These are phyloP conservation scores for Halcyon smyrnensis DNA, from an alignment of 2,797 vertebrate genomes.

Conservation along the genomic window DNA sequence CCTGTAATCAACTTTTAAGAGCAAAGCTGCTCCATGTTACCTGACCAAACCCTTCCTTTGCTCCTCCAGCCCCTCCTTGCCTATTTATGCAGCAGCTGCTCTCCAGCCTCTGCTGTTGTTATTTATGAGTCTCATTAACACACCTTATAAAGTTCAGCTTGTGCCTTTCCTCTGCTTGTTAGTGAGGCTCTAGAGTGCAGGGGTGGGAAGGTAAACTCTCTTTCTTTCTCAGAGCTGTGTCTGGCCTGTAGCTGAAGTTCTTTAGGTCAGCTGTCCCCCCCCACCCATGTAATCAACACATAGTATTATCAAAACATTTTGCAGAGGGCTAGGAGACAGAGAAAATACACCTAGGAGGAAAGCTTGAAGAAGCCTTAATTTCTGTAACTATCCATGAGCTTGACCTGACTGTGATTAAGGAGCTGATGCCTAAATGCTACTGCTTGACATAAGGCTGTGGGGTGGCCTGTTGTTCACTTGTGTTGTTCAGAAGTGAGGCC, in stretches of 20 bases:
- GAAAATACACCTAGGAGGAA: neutral
- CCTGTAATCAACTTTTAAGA: fast-evolving
- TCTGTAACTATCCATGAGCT: neutral
- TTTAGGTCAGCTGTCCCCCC: neutral
- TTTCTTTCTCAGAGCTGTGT: neutral
- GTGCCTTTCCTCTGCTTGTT: neutral
- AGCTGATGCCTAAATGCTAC: neutral
- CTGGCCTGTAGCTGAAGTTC: neutral
- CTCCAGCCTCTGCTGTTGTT: neutral
- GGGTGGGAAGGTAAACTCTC: neutral
- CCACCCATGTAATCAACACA: fast-evolving
- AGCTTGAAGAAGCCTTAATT: neutral
- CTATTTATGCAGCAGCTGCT: fast-evolving
- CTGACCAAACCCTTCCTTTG: fast-evolving
- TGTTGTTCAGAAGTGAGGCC: neutral
- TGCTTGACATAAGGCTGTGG: neutral
- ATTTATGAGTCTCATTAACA: constrained; percentile 28
- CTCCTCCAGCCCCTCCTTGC: fast-evolving
- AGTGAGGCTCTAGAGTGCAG: neutral
- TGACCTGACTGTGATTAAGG: neutral
- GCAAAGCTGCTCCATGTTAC: fast-evolving
- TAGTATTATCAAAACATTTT: fast-evolving
- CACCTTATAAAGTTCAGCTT: neutral
- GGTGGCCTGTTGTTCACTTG: neutral
- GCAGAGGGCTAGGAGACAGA: fast-evolving